These are phyloP conservation scores for Noctua janthe DNA, from an alignment of 2,888 invertebrate species.

Conservation along the genomic window DNA sequence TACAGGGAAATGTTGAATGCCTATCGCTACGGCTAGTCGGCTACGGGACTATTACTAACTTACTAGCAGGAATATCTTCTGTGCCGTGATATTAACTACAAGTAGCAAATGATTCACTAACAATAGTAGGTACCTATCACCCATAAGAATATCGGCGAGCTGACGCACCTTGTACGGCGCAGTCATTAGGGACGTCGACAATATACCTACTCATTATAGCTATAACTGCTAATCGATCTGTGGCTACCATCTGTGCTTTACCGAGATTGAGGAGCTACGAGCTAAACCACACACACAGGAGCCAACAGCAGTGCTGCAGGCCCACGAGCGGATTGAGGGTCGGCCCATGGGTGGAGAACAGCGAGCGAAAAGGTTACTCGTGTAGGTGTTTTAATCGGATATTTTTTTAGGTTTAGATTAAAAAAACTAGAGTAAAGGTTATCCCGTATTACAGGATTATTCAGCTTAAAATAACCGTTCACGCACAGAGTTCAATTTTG, in stretches of 20 bases:
- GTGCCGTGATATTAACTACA: too few species aligned
- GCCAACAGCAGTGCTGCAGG: too few species aligned
- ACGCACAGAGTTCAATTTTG: background rate
- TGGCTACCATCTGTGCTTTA: background rate
- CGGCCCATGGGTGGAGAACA: background rate
- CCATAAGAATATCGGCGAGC: too few species aligned
- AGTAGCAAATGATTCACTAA: constrained; percentile 2
- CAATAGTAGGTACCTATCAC: background rate
- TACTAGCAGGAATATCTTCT: background rate
- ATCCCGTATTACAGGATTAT: too few species aligned
- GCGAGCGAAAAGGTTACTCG: background rate
- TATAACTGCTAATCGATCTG: background rate
- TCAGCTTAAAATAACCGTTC: background rate
- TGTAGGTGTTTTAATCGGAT: background rate
- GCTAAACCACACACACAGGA: background rate
- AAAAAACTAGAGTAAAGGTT: background rate
- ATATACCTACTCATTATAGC: background rate
- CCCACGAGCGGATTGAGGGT: background rate
- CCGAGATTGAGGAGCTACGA: background rate
- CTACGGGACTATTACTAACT: background rate
- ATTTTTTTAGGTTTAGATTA: background rate
- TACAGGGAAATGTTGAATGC: background rate
- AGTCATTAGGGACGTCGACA: constrained; percentile 14
- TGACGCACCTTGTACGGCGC: background rate
- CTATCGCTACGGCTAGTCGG: background rate